Evolutionary conservation across 2,888 invertebrate genomes (phyloP), one percentile per base, ranked within the genome.

Genomic region (Nipponacmea schrenckii): DNA sequence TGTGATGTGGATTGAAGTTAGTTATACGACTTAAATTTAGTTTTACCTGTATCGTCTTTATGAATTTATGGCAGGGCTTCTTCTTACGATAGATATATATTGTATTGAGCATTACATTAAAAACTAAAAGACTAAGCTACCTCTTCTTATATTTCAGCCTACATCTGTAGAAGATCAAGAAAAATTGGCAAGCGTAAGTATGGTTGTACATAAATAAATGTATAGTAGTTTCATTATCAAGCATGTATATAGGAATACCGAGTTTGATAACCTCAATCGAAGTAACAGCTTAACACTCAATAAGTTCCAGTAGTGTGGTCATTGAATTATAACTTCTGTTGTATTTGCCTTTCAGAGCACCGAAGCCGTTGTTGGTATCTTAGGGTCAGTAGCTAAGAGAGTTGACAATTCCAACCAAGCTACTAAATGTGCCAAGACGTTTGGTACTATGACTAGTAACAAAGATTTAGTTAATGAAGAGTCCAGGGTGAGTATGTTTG

Each of bases 391-490:
- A 31, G 78, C 78, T 48, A 73, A 73, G 24, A 71, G 78, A 69
- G 77, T 78, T 20, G 78, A 78, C 72, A 78, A 75, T 46, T 74
- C 78, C 24, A 78, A 77, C 67, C 78, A 78, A 64, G 78, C 78
- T 0, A 72, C 78, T 31, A 78, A 77, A 64, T 78, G 78, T 68
- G 78, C 78, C 10, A 71, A 68, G 27, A 75, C 78, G 46, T 75
- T 78, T 68, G 74, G 75, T 62, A 75, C 77, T 0, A 78, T 78
- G 78, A 78, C 78, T 15, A 78, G 78, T 66, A 78, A 78, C 69
- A 73, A 75, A 45, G 78, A 72, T 68, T 64, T 78, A 15, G 78
- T 78, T 24, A 73, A 71, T 12, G 77, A 78, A 66, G 77, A 71
- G 10, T 77, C 78, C 17, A 44, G 78, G 71, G 78, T 78, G 67